Evolutionary conservation across 2,888 invertebrate species (phyloP).

Genomic region (Ectemnius continuus): DNA sequence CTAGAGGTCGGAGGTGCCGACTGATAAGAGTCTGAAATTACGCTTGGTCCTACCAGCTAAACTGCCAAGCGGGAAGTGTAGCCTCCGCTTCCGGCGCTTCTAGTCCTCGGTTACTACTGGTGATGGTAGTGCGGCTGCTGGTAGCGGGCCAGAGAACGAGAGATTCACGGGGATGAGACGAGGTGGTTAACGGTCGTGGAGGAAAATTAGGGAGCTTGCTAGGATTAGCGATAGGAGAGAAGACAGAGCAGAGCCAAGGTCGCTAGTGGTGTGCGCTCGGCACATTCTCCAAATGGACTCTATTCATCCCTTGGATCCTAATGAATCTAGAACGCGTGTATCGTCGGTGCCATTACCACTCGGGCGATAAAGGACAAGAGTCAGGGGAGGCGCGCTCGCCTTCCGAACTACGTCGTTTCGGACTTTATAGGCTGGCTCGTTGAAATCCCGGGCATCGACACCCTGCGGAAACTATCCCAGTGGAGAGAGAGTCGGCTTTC

Average conservation of each 20-base stretch:
- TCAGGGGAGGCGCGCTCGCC: conserved; percentile 24
- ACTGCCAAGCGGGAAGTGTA: conserved; percentile 34
- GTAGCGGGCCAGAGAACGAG: not conserved
- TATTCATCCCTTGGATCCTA: conserved; percentile 33
- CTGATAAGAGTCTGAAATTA: conserved; percentile 61
- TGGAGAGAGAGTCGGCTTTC: not conserved
- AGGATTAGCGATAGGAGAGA: conserved; percentile 55
- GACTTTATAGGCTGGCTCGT: not conserved
- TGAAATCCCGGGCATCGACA: not conserved
- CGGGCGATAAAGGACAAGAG: conserved; percentile 38
- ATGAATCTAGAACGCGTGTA: conserved; percentile 27
- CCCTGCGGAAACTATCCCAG: not conserved
- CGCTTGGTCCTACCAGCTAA: conserved; percentile 40
- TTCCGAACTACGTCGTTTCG: not conserved
- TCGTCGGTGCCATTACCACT: conserved; percentile 6
- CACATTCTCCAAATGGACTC: conserved; percentile 42
- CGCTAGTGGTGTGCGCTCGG: conserved; percentile 18
- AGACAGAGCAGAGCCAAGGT: conserved; percentile 11
- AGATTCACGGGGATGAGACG: conserved; percentile 34
- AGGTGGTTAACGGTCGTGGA: conserved; percentile 52
- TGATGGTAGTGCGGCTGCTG: not conserved
- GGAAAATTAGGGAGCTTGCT: conserved; percentile 53
- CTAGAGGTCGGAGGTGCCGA: conserved; percentile 55
- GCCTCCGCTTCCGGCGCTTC: conserved; percentile 19
- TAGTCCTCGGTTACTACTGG: not conserved